These are phyloP conservation scores for Drosophila tani DNA, from an alignment of 1,140 invertebrate genomes.

Conservation along the genomic window DNA sequence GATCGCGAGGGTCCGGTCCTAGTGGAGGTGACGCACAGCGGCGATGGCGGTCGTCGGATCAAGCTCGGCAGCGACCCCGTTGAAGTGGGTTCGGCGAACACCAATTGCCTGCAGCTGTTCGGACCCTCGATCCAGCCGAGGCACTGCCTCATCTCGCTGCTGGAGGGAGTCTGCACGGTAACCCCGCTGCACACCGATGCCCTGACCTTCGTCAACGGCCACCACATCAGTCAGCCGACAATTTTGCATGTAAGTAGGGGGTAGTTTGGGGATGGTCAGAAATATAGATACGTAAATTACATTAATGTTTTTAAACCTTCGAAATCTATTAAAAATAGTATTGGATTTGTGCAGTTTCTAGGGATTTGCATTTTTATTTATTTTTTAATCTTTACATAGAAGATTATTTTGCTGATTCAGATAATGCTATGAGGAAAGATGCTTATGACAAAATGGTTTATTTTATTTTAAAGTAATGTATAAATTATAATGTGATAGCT, in stretches of 20 bases:
- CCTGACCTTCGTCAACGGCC: slow-evolving; percentile 96
- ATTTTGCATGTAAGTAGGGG: slow-evolving; percentile 91
- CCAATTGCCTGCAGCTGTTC: slow-evolving; percentile 88
- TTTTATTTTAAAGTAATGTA: too few species aligned
- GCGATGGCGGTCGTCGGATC: slow-evolving; percentile 87
- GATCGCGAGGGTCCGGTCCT: slow-evolving; percentile 86
- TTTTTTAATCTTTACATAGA: too few species aligned
- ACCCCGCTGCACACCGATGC: slow-evolving; percentile 97
- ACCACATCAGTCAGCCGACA: slow-evolving; percentile 96
- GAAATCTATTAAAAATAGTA: too few species aligned
- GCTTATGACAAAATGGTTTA: too few species aligned
- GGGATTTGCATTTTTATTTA: too few species aligned
- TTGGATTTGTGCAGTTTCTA: too few species aligned
- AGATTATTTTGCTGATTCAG: too few species aligned
- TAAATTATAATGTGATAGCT: not conserved
- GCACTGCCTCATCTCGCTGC: slow-evolving; percentile 97
- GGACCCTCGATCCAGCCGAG: slow-evolving; percentile 94
- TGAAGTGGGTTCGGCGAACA: slow-evolving; percentile 89
- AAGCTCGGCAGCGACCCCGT: slow-evolving; percentile 87
- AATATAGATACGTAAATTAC: too few species aligned
- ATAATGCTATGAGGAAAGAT: too few species aligned
- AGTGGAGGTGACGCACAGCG: slow-evolving; percentile 88
- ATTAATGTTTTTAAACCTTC: too few species aligned
- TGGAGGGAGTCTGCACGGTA: slow-evolving; percentile 95
- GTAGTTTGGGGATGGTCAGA: not conserved